phyloP scores from a whole-genome alignment of 2,113 vertebrate genomes.

The Zonotrichia leucophrys region DNA sequence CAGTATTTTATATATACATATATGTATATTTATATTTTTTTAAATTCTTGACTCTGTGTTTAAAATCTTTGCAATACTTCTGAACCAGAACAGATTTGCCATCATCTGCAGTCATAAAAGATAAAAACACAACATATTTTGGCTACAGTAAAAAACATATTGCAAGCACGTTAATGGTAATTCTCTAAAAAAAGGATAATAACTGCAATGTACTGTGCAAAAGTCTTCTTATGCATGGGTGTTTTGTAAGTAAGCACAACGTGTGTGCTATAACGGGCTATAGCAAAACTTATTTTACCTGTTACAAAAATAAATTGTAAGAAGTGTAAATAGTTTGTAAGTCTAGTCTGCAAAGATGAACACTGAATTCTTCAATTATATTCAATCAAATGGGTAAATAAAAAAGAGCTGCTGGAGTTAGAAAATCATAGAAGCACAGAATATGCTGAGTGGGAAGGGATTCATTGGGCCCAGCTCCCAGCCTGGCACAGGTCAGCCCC shows the following conservation, averaged over 20 bases:
- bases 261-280: neutral
- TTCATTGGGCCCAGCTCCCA: neutral
- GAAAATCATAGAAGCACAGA: neutral
- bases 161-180: constrained; percentile 13
- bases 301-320: neutral
- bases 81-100: constrained; percentile 55
- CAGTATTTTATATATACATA: neutral
- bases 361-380: neutral
- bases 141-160: constrained; percentile 24
- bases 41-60: constrained; percentile 3
- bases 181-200: constrained; percentile 27
- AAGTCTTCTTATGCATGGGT: neutral
- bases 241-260: neutral
- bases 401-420: neutral
- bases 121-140: constrained; percentile 49
- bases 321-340: neutral
- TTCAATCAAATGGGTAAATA: neutral
- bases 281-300: neutral
- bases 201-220: neutral
- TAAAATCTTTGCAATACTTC: constrained; percentile 39
- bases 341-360: neutral
- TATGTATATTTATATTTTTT: constrained; percentile 13
- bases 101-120: constrained; percentile 53
- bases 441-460: neutral
- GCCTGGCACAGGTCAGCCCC: too few relatives aligned